Percentiles rank a stretch among this genome's conserved stretches.
These are phyloP conservation scores for Rhopalosiphum padi DNA, from an alignment of 1,140 invertebrate genomes.

Conservation along the genomic window DNA sequence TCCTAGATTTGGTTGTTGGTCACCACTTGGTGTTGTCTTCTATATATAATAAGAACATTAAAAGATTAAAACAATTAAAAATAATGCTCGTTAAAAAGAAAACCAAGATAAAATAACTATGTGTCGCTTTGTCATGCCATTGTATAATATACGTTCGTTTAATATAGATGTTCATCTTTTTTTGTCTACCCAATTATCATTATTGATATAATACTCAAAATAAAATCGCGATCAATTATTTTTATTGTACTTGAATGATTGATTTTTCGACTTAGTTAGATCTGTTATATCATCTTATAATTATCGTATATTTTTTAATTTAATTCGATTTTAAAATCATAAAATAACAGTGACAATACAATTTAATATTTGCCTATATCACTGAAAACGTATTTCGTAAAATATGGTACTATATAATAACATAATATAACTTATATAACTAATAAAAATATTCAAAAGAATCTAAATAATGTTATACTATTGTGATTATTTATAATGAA, in stretches of 20 bases:
- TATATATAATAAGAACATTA: neutral
- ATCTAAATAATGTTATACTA: neutral
- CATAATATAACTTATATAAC: too few species aligned
- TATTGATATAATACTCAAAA: neutral
- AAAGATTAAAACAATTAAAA: slow-evolving; percentile 4
- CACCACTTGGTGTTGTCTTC: neutral
- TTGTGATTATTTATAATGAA: neutral
- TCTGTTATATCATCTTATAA: neutral
- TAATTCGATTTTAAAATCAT: neutral
- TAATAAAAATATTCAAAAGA: neutral
- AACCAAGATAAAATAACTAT: slow-evolving; percentile 39
- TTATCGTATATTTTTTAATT: neutral
- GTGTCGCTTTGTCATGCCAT: neutral
- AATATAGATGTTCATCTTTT: neutral
- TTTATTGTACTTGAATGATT: neutral
- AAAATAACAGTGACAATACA: neutral
- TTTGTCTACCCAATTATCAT: neutral
- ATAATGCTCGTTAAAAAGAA: neutral
- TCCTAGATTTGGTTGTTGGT: neutral
- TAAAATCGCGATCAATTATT: neutral
- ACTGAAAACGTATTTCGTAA: neutral
- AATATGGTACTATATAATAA: neutral
- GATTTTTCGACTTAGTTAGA: neutral
- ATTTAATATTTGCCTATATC: neutral
- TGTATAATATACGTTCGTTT: neutral